phyloP scores from a whole-genome alignment of 2,113 vertebrate species.

The Chauna torquata region DNA sequence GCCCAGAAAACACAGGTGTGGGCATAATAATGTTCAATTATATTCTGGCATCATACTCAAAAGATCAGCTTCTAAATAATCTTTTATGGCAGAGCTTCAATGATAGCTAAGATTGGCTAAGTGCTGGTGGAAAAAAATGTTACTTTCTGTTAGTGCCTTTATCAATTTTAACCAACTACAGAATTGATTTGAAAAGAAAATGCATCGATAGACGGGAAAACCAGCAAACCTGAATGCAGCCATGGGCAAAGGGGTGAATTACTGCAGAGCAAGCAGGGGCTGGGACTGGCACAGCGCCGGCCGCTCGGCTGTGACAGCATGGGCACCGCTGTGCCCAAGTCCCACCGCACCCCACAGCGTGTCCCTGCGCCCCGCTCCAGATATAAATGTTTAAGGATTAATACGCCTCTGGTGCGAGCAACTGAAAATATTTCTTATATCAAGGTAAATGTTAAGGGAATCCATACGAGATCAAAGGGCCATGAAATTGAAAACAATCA shows the following conservation, averaged over 20 bases:
- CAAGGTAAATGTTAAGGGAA: conserved; percentile 29
- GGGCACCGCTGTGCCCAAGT: background rate
- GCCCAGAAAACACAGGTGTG: background rate
- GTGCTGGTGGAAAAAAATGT: rapidly evolving
- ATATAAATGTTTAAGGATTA: background rate
- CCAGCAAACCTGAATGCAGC: background rate
- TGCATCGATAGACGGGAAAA: background rate
- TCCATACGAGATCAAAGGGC: background rate
- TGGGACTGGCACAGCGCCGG: background rate
- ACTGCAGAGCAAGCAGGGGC: background rate
- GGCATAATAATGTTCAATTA: background rate
- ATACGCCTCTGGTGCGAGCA: background rate
- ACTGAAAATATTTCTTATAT: background rate
- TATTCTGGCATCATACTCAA: background rate
- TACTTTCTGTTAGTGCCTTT: background rate
- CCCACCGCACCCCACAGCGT: background rate
- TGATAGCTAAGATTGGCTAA: background rate
- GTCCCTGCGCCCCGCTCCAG: rapidly evolving
- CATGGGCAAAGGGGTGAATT: background rate
- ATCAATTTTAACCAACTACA: background rate
- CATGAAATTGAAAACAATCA: background rate
- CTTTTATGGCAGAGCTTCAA: background rate
- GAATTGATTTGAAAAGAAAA: background rate
- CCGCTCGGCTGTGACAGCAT: no score
- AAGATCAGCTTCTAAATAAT: background rate